Evolutionary conservation across 2,888 invertebrate genomes (phyloP), one percentile per base, ranked within the genome.

Genomic region (Eumacrocentrus americanus): DNA sequence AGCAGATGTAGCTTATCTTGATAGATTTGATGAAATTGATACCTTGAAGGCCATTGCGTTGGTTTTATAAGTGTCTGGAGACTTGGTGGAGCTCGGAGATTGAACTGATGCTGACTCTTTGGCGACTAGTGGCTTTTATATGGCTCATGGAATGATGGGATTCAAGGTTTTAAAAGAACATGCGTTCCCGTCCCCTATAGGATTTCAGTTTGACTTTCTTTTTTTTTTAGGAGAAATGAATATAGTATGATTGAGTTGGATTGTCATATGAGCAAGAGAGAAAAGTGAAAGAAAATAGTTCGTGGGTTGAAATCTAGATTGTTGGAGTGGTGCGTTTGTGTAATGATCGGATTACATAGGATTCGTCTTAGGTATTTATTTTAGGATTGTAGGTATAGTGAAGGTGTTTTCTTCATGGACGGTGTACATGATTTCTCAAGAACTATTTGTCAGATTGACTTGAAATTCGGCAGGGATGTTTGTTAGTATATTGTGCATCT

Each of bases 31-130:
- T n/a, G n/a, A n/a, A n/a, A n/a, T n/a, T n/a, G n/a, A 23, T 50
- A 50, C 50, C 50, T 50, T 29, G 16, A 50, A 50, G 2, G 50
- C 50, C 50, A 50, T 50, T 9, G n/a, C 29, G 14, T 12, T 34
- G 18, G 2, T 35, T 14, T 16, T 50, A 12, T 4, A 47, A 11
- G 11, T 22, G 12, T 9, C 9, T 42, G 16, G 2, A 29, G 25
- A 6, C 12, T 23, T 18, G 25, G 5, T 50, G 12, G 25, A 16
- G 2, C 29, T 29, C 5, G 18, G 11, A 25, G 29, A 6, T 2
- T 22, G 14, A 34, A 50, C 50, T 50, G 50, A 50, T 50, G 34
- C 14, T 16, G 34, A 50, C 9, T 29, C 7, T 14, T 25, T 25
- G 25, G 7, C 34, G n/a, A 6, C 23, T 14, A 16, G 12, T 14